phyloP scores from a whole-genome alignment of 2,797 vertebrate genomes.

The Coreius guichenoti region DNA sequence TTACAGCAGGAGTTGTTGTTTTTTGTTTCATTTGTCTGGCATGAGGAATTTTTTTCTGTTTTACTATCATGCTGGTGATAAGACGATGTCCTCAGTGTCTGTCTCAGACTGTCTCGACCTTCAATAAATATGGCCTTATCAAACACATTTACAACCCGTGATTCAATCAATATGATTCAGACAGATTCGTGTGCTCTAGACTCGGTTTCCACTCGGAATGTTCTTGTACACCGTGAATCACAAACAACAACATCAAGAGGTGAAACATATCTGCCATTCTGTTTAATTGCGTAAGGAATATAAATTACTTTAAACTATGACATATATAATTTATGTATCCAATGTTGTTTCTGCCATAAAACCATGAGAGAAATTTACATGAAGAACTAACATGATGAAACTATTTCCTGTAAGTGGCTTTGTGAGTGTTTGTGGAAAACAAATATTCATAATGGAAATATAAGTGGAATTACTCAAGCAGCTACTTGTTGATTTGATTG shows the following conservation, averaged over 20 bases:
- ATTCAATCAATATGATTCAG: constrained; percentile 46
- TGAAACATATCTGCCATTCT: not conserved
- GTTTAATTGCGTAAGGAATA: not conserved
- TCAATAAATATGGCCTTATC: constrained; percentile 80
- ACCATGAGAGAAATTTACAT: not conserved
- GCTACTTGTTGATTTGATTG: constrained; percentile 47
- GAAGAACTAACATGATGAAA: not conserved
- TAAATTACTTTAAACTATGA: not conserved
- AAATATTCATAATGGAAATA: not conserved
- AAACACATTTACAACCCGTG: constrained; percentile 70
- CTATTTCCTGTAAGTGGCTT: constrained; percentile 18
- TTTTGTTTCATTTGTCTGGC: not conserved
- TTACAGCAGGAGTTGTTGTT: not conserved
- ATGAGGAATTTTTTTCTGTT: constrained; percentile 50
- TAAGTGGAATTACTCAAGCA: constrained; percentile 1
- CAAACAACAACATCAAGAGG: not conserved
- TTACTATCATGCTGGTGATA: constrained; percentile 70
- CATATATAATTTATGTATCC: not conserved
- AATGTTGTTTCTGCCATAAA: not conserved
- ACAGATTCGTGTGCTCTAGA: not conserved
- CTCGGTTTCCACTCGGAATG: not conserved
- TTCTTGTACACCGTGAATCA: not conserved
- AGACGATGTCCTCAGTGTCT: constrained; percentile 77
- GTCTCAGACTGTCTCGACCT: constrained; percentile 77
- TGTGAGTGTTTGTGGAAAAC: not conserved